Percentiles rank a stretch among this genome's conserved stretches.
phyloP scores from a whole-genome alignment of 2,888 invertebrate species.

The Eristalis arbustorum region DNA sequence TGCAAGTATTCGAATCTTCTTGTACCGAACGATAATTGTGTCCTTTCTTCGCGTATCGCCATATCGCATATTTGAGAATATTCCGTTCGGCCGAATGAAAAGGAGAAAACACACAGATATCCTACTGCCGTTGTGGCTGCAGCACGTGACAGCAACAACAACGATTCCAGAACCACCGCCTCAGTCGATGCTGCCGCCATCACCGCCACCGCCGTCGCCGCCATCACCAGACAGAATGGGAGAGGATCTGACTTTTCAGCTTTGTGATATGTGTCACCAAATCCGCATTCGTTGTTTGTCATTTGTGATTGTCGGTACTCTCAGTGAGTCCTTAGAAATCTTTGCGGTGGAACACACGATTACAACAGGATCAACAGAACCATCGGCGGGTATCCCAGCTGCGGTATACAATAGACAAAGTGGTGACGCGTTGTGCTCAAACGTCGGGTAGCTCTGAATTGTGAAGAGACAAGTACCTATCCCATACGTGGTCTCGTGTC shows the following conservation, averaged over 20 bases:
- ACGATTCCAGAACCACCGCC: not conserved
- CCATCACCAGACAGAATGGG: slow-evolving; percentile 71
- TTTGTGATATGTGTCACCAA: slow-evolving; percentile 73
- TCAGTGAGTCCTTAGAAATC: slow-evolving; percentile 41
- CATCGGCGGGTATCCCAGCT: slow-evolving; percentile 37
- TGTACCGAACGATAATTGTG: slow-evolving; percentile 57
- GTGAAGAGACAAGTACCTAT: not conserved
- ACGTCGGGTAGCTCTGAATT: slow-evolving; percentile 29
- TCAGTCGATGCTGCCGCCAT: not conserved
- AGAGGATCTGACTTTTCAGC: slow-evolving; percentile 76
- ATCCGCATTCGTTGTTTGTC: slow-evolving; percentile 64
- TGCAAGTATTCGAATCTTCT: slow-evolving; percentile 61
- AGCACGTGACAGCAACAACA: slow-evolving; percentile 57
- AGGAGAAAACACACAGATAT: slow-evolving; percentile 53
- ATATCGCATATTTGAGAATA: not conserved
- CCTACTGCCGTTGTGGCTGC: slow-evolving; percentile 10
- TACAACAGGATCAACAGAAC: slow-evolving; percentile 41
- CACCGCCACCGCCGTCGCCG: not conserved
- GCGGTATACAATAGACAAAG: slow-evolving; percentile 54
- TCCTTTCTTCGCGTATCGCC: slow-evolving; percentile 33
- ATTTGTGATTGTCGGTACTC: slow-evolving; percentile 60
- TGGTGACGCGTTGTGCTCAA: slow-evolving; percentile 29
- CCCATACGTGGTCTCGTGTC: not conserved
- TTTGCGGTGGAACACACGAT: slow-evolving; percentile 26
- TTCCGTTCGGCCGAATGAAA: slow-evolving; percentile 26